Conservation (phyloP, 2,113 vertebrate genomes). For the Oncorhynchus clarkii region DNA sequence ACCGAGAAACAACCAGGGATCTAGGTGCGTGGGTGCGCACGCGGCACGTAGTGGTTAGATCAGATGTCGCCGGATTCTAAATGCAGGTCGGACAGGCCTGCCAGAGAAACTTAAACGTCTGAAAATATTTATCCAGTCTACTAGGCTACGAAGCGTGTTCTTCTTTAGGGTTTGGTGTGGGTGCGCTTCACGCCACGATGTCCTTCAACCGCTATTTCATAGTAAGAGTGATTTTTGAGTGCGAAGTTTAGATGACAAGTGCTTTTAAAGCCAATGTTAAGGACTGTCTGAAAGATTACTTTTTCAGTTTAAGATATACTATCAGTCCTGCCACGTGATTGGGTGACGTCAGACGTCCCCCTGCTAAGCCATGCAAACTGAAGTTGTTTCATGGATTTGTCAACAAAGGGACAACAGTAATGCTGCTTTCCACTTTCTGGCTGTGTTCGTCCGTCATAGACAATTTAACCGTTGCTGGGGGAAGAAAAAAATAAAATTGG, state of each 20-base stretch:
- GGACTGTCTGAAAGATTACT: constrained; percentile 96
- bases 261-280: constrained; percentile 82
- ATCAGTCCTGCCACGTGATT: constrained; percentile 87
- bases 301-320: constrained; percentile 96
- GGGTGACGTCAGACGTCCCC: constrained; percentile 87
- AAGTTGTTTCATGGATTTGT: constrained; percentile 92
- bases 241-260: constrained; percentile 71
- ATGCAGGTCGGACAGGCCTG: constrained; percentile 42
- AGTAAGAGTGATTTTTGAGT: constrained; percentile 59
- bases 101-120: constrained; percentile 63
- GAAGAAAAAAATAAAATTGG: constrained; percentile 59
- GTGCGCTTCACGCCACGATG: constrained; percentile 22
- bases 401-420: constrained; percentile 89
- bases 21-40: constrained; percentile 39
- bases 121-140: constrained; percentile 58
- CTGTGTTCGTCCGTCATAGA: constrained; percentile 74
- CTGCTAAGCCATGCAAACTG: constrained; percentile 87
- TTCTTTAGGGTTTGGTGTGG: constrained; percentile 14
- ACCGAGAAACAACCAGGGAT: constrained; percentile 40
- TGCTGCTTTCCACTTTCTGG: constrained; percentile 70
- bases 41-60: constrained; percentile 24
- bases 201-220: constrained; percentile 53
- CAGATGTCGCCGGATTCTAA: constrained; percentile 47
- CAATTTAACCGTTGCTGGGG: constrained; percentile 68
- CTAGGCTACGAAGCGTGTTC: constrained; percentile 11